phyloP scores from a whole-genome alignment of 2,888 invertebrate species.

The Dicyrtomina minuta region DNA sequence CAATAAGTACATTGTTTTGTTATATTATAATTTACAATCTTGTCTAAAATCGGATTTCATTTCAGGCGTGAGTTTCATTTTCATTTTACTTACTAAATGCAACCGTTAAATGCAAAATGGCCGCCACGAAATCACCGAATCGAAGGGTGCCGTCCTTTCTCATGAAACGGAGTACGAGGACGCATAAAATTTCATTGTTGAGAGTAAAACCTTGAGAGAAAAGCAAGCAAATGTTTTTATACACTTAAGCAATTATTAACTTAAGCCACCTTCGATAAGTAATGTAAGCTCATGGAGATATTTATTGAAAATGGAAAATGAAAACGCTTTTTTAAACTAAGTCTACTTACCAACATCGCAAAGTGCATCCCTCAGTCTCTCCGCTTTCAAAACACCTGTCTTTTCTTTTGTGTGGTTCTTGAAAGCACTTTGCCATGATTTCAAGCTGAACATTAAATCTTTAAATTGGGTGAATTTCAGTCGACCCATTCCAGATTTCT shows the following conservation, averaged over 20 bases:
- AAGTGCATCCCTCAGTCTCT: constrained; percentile 78
- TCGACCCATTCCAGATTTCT: constrained; percentile 76
- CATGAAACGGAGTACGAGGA: constrained; percentile 83
- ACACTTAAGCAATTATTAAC: too few relatives aligned
- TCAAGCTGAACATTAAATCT: constrained; percentile 86
- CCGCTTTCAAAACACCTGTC: constrained; percentile 83
- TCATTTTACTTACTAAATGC: constrained; percentile 80
- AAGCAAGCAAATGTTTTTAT: too few relatives aligned
- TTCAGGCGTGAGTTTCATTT: too few relatives aligned
- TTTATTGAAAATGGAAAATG: too few relatives aligned
- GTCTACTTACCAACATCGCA: constrained; percentile 71
- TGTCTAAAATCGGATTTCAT: too few relatives aligned
- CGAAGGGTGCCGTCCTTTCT: constrained; percentile 87
- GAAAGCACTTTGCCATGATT: constrained; percentile 87
- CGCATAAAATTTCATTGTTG: constrained; percentile 78
- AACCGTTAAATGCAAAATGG: constrained; percentile 81
- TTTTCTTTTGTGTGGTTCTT: constrained; percentile 87
- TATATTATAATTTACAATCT: too few relatives aligned
- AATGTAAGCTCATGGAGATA: too few relatives aligned
- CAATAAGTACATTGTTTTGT: too few relatives aligned
- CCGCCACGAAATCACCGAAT: constrained; percentile 88
- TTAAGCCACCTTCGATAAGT: too few relatives aligned
- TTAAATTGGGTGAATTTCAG: constrained; percentile 83
- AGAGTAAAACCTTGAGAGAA: constrained; percentile 70
- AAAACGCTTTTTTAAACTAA: too few relatives aligned